Evolutionary conservation across 2,888 invertebrate species (phyloP), one percentile per base, ranked within the genome.

Genomic region (Cryptus viduatorius): DNA sequence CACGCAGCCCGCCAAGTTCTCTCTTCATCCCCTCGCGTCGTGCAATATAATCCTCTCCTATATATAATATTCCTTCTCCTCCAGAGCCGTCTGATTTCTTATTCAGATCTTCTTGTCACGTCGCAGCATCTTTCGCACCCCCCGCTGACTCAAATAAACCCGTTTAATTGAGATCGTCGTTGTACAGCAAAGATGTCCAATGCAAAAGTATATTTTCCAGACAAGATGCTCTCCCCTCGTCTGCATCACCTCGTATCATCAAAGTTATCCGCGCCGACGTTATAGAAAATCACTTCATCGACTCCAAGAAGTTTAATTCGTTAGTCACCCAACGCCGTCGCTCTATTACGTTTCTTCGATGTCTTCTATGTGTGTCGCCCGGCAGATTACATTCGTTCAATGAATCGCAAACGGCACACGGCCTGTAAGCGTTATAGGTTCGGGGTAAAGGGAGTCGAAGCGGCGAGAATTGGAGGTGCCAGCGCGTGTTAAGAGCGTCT

Each of bases 131-230:
- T 4, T 82, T 59, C 79, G 79, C 90, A 88, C 91, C 92, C 91
- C 92, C 92, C 87, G 90, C 88, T 81, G 91, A 89, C 84, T 88
- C 83, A 88, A 85, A 91, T 90, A 91, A 93, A 93, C 92, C 91
- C 90, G 92, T 93, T 93, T 92, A 91, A 92, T 92, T 91, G 92
- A 92, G 91, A 91, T 90, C 89, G 88, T 90, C 90, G 64, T 48
- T 48, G 12, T 14, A 44, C 14, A 46, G 61, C 61, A 61, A 61
- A 14, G 29, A 29, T 24, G 56, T 12, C 19, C 24, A 56, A 46
- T 42, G 29, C 14, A 14, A 14, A 37, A 44, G 48, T 31, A 44
- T 48, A 50, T 29, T 48, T 44, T n/a, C 29, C 44, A 16, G 42
- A 37, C 42, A 42, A 37, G 37, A 37, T 37, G 4, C 10, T 8